phyloP scores from a whole-genome alignment of 2,888 invertebrate genomes.

The Ophraella communa region DNA sequence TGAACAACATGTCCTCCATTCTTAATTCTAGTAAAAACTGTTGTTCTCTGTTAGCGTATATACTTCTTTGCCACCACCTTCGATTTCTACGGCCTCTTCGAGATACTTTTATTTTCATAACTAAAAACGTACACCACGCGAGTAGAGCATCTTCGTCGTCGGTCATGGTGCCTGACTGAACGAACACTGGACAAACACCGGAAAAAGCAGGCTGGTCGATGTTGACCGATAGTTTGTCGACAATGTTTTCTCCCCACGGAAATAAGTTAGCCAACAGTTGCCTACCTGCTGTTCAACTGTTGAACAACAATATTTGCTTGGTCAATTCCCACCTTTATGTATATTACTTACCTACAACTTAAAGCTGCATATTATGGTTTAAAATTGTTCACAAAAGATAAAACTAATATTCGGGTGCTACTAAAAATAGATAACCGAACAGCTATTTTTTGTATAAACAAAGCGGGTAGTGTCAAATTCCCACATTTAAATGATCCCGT shows the following conservation, averaged over 20 bases:
- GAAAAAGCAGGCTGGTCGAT: slow-evolving; percentile 5
- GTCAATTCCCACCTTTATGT: slow-evolving; percentile 2
- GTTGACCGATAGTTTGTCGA: slow-evolving; percentile 9
- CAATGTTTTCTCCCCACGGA: slow-evolving; percentile 9
- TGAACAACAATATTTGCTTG: slow-evolving; percentile 12
- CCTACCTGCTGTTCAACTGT: too few relatives aligned
- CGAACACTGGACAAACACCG: slow-evolving; percentile 15
- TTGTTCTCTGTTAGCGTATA: slow-evolving; percentile 2
- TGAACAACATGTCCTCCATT: slow-evolving; percentile 5
- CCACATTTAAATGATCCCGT: too few relatives aligned
- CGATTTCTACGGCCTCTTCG: too few relatives aligned
- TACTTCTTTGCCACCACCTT: slow-evolving; percentile 8
- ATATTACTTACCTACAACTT: too few relatives aligned
- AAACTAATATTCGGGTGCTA: too few relatives aligned
- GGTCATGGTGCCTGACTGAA: neutral
- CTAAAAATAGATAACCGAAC: too few relatives aligned
- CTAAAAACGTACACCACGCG: slow-evolving; percentile 7
- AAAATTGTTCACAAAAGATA: too few relatives aligned
- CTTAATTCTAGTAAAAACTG: slow-evolving; percentile 6
- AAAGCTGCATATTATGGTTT: too few relatives aligned
- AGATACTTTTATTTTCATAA: too few relatives aligned
- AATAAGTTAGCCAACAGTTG: slow-evolving; percentile 6
- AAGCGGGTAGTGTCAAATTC: too few relatives aligned
- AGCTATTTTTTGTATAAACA: too few relatives aligned
- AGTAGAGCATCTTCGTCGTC: slow-evolving; percentile 14